These are phyloP conservation scores for Echinometra lucunter DNA, from an alignment of 53 echinoderm and acorn worm genomes.

Conservation along the genomic window DNA sequence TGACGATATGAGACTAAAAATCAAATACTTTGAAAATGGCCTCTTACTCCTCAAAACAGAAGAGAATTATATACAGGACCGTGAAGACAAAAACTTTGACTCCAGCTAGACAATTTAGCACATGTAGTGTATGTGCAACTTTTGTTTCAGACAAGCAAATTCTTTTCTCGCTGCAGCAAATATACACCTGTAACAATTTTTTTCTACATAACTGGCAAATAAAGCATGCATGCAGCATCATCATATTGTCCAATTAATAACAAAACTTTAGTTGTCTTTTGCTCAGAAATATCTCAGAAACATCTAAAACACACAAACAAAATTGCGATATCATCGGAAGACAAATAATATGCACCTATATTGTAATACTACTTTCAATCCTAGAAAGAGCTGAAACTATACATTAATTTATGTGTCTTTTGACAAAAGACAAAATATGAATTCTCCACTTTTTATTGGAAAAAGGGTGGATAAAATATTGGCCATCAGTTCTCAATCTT, in stretches of 20 bases:
- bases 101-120: neutral
- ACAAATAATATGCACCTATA: slow-evolving; percentile 4
- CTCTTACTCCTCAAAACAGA: neutral
- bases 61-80: neutral
- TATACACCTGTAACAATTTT: neutral
- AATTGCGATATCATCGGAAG: neutral
- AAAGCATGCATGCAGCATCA: slow-evolving; percentile 29
- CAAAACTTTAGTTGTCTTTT: neutral
- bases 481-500: too few species aligned
- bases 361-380: neutral
- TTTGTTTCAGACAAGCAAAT: neutral
- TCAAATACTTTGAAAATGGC: neutral
- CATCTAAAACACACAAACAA: neutral
- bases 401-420: neutral
- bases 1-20: neutral
- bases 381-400: neutral
- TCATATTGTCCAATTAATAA: neutral
- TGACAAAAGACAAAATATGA: neutral
- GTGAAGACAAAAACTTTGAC: neutral
- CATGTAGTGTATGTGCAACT: neutral
- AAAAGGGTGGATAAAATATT: too few species aligned
- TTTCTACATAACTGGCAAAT: neutral
- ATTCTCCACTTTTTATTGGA: neutral
- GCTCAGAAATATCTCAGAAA: neutral
- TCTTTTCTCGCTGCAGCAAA: neutral